Evolutionary conservation across 2,113 vertebrate genomes (phyloP).

Genomic region (Sarotherodon lohbergeri): DNA sequence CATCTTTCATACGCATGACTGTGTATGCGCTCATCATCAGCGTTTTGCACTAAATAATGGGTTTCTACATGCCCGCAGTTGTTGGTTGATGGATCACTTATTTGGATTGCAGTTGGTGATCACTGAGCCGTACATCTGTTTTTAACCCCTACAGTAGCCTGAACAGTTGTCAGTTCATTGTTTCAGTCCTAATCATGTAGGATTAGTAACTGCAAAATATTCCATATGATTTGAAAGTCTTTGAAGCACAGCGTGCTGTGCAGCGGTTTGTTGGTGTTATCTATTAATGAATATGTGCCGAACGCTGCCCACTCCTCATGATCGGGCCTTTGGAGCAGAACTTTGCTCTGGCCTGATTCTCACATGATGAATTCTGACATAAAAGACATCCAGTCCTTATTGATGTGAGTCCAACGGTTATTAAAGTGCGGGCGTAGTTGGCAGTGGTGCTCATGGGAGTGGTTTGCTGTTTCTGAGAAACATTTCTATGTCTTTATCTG

Average conservation of each 20-base stretch:
- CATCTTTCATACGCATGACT: not conserved
- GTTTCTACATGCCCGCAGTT: not conserved
- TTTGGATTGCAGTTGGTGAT: not conserved
- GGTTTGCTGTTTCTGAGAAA: not conserved
- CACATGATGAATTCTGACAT: not conserved
- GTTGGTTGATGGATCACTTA: not conserved
- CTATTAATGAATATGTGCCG: not conserved
- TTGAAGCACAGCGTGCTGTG: not conserved
- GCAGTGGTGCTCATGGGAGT: not conserved
- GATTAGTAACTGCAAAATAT: not conserved
- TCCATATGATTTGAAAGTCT: not conserved
- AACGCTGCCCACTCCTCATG: not conserved
- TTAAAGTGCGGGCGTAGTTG: not conserved
- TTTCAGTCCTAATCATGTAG: not conserved
- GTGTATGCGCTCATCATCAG: not conserved
- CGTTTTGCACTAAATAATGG: not conserved
- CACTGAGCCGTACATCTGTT: not conserved
- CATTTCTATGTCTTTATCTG: not conserved
- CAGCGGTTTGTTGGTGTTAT: not conserved
- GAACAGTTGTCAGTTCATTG: not conserved
- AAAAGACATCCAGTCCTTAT: not conserved
- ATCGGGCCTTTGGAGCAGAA: fast-evolving
- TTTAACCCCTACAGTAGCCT: not conserved
- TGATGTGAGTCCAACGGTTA: not conserved
- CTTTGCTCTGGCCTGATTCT: not conserved